Evolutionary conservation across 2,113 vertebrate species (phyloP).

Genomic region (Sander vitreus): DNA sequence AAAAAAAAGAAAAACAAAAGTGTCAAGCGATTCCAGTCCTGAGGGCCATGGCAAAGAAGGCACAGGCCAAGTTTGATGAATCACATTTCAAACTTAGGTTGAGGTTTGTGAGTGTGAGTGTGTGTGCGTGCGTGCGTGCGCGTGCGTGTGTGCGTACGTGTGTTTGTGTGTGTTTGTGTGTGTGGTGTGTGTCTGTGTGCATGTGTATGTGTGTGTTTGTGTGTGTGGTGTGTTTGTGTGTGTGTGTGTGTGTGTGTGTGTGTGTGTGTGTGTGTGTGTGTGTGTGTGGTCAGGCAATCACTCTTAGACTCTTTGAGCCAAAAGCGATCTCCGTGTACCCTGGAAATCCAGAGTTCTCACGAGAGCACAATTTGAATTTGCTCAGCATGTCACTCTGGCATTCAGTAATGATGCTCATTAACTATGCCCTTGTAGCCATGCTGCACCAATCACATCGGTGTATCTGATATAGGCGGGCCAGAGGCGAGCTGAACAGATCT

Average conservation of each 20-base stretch:
- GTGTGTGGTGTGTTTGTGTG: slow-evolving; percentile 25
- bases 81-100: slow-evolving; percentile 21
- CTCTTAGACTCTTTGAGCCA: too few relatives aligned
- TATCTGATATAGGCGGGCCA: too few relatives aligned
- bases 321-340: too few relatives aligned
- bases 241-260: slow-evolving; percentile 16
- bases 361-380: too few relatives aligned
- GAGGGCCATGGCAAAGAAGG: background rate
- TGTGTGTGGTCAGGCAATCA: too few relatives aligned
- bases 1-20: background rate
- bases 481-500: too few relatives aligned
- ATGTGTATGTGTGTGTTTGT: slow-evolving; percentile 14
- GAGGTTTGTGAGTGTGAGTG: slow-evolving; percentile 17
- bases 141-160: background rate
- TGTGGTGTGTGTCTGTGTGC: background rate
- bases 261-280: background rate
- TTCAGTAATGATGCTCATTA: too few relatives aligned
- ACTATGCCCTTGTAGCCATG: too few relatives aligned
- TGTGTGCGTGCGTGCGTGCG: slow-evolving; percentile 10
- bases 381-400: too few relatives aligned
- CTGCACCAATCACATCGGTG: too few relatives aligned
- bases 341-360: too few relatives aligned
- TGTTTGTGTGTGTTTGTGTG: slow-evolving; percentile 2
- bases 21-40: slow-evolving; percentile 15
- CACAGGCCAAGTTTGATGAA: slow-evolving; percentile 35